Conservation (phyloP, 1,140 invertebrate genomes). For the Araneus ventricosus region DNA sequence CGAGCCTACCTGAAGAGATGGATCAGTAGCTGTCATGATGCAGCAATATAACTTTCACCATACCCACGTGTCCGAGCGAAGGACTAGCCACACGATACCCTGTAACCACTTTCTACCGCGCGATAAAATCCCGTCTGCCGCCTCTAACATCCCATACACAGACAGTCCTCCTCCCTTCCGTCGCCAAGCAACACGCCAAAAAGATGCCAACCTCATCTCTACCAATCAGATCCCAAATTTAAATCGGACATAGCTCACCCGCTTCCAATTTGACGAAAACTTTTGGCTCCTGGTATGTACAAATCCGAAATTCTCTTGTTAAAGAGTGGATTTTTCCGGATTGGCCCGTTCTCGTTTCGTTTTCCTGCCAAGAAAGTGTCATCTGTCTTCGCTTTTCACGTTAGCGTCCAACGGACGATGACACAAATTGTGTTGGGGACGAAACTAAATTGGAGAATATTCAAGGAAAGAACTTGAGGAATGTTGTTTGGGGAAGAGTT, state of each 20-base stretch:
- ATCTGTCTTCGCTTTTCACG: constrained; percentile 9
- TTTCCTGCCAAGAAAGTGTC: background rate
- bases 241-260: constrained; percentile 2
- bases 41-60: background rate
- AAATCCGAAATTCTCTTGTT: background rate
- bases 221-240: constrained; percentile 21
- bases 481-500: background rate
- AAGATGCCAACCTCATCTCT: constrained; percentile 11
- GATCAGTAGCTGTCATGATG: constrained; percentile 17
- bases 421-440: constrained; percentile 16
- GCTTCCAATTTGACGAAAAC: constrained; percentile 13
- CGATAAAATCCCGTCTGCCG: background rate
- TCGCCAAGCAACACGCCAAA: constrained; percentile 10
- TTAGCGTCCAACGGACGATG: background rate
- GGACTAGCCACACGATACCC: background rate
- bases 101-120: background rate
- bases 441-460: background rate
- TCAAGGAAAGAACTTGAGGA: background rate
- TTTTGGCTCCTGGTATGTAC: background rate
- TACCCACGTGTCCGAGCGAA: constrained; percentile 8
- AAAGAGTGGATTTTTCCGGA: constrained; percentile 1
- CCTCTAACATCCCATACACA: background rate
- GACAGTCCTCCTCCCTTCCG: background rate
- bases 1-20: background rate
- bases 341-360: constrained; percentile 1